Conservation (phyloP, 2,113 vertebrate species). For the Chaenocephalus aceratus region DNA sequence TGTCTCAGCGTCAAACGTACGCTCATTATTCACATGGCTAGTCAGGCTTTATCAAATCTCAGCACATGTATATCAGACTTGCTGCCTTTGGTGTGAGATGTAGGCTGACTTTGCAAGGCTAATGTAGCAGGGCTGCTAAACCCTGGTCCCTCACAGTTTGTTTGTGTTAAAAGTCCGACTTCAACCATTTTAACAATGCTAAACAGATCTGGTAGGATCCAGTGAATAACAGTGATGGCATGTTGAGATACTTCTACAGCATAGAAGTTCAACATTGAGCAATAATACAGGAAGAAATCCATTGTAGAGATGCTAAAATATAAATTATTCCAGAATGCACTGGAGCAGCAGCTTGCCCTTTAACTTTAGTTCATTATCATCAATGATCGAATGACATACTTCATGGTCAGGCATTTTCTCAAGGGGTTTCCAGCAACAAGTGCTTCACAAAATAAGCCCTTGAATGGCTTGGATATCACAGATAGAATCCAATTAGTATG, state of each 20-base stretch:
- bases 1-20: not conserved
- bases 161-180: slow-evolving; percentile 7
- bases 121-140: not conserved
- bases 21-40: too few species aligned
- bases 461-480: not conserved
- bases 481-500: not conserved
- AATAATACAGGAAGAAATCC: not conserved
- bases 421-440: not conserved
- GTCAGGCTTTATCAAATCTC: not conserved
- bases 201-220: not conserved
- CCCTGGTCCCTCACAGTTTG: not conserved
- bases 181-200: not conserved
- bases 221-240: not conserved
- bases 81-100: not conserved
- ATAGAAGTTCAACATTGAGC: not conserved
- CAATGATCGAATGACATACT: not conserved
- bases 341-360: slow-evolving; percentile 1
- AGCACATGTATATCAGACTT: too few species aligned
- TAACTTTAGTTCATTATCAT: not conserved
- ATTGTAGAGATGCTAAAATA: not conserved
- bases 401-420: slow-evolving; percentile 14
- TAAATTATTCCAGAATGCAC: not conserved
- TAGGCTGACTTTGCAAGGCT: slow-evolving; percentile 7
- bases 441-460: not conserved
- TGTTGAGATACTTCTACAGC: not conserved